Percentiles rank a stretch among this genome's conserved stretches.
phyloP scores from a whole-genome alignment of 2,888 invertebrate species.

The Pheosia gnoma region DNA sequence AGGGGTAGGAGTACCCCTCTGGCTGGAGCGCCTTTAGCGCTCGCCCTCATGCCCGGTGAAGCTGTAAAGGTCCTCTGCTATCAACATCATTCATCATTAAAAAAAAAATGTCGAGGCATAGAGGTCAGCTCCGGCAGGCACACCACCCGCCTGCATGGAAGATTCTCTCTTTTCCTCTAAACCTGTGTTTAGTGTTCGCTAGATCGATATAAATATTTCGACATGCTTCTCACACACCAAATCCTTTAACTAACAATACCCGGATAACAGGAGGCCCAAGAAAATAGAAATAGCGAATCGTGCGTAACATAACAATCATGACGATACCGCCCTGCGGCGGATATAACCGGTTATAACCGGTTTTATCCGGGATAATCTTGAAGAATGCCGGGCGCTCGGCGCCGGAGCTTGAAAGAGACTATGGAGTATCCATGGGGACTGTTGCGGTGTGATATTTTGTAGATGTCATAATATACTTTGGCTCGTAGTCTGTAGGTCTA shows the following conservation, averaged over 20 bases:
- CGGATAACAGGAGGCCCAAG: constrained; percentile 6
- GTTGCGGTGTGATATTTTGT: neutral
- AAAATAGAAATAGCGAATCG: constrained; percentile 17
- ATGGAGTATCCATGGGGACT: neutral
- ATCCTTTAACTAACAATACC: constrained; percentile 5
- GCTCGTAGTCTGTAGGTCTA: neutral
- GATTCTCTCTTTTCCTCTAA: too few species aligned
- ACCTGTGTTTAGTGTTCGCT: too few species aligned
- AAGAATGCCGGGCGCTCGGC: constrained; percentile 23
- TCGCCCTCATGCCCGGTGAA: too few species aligned
- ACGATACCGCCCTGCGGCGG: constrained; percentile 12
- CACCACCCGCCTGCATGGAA: too few species aligned
- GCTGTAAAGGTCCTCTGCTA: too few species aligned
- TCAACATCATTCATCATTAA: too few species aligned
- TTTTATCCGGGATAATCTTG: constrained; percentile 32
- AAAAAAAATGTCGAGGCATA: too few species aligned
- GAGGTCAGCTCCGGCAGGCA: too few species aligned
- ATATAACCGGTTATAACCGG: constrained; percentile 29
- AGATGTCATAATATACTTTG: neutral
- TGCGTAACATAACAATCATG: constrained; percentile 23
- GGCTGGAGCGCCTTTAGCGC: too few species aligned
- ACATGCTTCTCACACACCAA: neutral
- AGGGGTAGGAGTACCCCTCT: too few species aligned
- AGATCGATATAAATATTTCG: neutral
- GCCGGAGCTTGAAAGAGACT: neutral